These are phyloP conservation scores for Tenodera sinensis DNA, from an alignment of 2,888 invertebrate genomes.

Conservation along the genomic window DNA sequence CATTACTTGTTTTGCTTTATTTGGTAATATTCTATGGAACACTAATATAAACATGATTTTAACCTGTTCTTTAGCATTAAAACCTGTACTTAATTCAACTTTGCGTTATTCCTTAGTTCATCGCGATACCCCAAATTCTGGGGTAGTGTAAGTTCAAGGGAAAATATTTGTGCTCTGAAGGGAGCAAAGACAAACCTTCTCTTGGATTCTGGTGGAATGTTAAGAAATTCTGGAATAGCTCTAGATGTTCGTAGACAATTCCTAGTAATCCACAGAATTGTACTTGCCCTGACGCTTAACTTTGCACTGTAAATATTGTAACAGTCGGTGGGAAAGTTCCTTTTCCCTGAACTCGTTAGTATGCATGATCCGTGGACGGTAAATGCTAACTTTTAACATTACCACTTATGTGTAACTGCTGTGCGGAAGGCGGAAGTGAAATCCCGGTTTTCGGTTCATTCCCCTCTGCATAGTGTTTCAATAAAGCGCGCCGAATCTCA, in stretches of 20 bases:
- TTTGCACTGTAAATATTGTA: neutral
- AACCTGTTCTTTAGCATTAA: too few relatives aligned
- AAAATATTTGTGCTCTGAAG: too few relatives aligned
- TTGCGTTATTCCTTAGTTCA: too few relatives aligned
- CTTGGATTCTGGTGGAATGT: too few relatives aligned
- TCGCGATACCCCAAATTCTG: too few relatives aligned
- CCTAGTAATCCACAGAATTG: neutral
- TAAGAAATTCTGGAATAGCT: neutral
- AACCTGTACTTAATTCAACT: too few relatives aligned
- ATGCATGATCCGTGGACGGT: neutral
- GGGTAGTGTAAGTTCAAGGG: too few relatives aligned
- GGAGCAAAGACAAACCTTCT: too few relatives aligned
- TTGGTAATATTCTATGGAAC: too few relatives aligned
- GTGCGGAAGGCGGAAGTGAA: neutral
- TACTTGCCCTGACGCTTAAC: neutral
- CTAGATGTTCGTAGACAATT: neutral
- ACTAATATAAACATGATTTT: too few relatives aligned
- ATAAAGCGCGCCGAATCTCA: too few relatives aligned
- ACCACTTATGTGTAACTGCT: neutral
- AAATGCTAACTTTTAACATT: neutral
- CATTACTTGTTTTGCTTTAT: too few relatives aligned
- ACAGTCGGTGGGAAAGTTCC: neutral
- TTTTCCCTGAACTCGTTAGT: neutral
- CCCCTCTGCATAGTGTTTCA: neutral
- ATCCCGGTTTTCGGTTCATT: neutral